phyloP scores from a whole-genome alignment of 1,140 invertebrate species.

The Hydropsyche tenuis region DNA sequence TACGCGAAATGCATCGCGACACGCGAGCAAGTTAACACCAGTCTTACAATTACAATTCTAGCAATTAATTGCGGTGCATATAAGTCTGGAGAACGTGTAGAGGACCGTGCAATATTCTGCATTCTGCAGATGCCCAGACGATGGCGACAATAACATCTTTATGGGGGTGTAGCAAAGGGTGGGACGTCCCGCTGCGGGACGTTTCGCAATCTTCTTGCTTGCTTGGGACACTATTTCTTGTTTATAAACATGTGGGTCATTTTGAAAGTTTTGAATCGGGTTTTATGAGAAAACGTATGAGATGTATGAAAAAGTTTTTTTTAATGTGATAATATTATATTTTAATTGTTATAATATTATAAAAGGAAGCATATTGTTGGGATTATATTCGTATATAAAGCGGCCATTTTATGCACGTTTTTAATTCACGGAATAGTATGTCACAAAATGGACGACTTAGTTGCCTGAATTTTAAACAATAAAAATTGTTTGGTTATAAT shows the following conservation, averaged over 20 bases:
- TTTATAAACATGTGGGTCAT: not conserved
- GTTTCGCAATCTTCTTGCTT: constrained; percentile 39
- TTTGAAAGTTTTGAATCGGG: no score
- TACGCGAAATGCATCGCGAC: no score
- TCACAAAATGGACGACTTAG: no score
- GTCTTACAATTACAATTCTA: not conserved
- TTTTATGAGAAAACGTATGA: not conserved
- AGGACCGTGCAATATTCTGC: constrained; percentile 12
- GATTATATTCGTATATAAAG: no score
- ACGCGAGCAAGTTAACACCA: not conserved
- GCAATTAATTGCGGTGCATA: constrained; percentile 5
- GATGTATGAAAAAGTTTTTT: not conserved
- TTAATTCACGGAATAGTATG: no score
- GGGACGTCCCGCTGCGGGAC: constrained; percentile 26
- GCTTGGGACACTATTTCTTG: not conserved
- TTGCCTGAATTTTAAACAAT: no score
- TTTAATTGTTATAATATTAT: no score
- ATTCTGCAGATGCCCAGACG: constrained; percentile 41
- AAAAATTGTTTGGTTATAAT: no score
- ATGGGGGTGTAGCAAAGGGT: not conserved
- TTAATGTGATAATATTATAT: no score
- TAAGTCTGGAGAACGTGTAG: not conserved
- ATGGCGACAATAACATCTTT: constrained; percentile 46
- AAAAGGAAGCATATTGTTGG: no score
- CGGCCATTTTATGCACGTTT: no score